phyloP scores from a whole-genome alignment of 2,888 invertebrate genomes.

The Archips xylosteana region DNA sequence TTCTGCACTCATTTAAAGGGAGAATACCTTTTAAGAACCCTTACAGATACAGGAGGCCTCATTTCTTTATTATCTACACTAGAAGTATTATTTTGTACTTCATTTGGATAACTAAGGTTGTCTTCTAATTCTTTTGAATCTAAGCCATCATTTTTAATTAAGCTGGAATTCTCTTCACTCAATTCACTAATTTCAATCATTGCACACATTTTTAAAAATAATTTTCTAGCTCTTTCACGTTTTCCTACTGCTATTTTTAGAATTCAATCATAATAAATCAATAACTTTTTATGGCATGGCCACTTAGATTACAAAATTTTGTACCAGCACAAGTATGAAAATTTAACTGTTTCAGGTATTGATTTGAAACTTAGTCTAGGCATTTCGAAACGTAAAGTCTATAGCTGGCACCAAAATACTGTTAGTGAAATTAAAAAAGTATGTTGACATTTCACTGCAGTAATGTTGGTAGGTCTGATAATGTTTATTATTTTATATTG shows the following conservation, averaged over 20 bases:
- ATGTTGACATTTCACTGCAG: constrained; percentile 6
- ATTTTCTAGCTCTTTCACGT: neutral
- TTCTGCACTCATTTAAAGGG: too few relatives aligned
- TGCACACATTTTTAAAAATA: neutral
- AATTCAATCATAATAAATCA: constrained; percentile 11
- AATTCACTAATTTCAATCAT: constrained; percentile 16
- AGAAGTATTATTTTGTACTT: neutral
- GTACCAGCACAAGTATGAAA: neutral
- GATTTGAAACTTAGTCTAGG: neutral
- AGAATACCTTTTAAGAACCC: constrained; percentile 20
- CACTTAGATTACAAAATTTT: constrained; percentile 10
- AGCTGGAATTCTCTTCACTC: neutral
- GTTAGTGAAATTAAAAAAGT: neutral
- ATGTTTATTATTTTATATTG: neutral
- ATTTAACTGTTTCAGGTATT: constrained; percentile 1
- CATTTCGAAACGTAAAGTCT: neutral
- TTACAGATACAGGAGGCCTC: constrained; percentile 8
- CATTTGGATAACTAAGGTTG: neutral
- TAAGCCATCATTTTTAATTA: neutral
- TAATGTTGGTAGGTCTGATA: constrained; percentile 5
- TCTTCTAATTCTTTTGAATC: neutral
- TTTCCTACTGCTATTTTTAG: neutral
- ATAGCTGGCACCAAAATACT: neutral
- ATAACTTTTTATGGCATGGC: constrained; percentile 18
- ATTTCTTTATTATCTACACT: constrained; percentile 12